Conservation (phyloP, 2,113 vertebrate species). For the Setophaga petechia region DNA sequence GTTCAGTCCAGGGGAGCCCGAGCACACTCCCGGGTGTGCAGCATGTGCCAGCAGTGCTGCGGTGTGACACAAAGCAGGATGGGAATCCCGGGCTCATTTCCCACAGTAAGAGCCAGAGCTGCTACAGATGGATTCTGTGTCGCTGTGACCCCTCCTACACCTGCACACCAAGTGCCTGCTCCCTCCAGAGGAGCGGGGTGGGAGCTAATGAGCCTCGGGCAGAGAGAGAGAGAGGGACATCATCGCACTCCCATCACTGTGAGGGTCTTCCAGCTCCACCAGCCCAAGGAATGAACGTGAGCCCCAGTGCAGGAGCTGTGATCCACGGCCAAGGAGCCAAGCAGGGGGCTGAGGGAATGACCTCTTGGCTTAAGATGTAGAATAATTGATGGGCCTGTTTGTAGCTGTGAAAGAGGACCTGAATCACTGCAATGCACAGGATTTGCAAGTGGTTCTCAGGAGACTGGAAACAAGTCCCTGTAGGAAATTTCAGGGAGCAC, state of each 20-base stretch:
- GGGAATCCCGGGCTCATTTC: neutral
- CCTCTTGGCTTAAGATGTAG: neutral
- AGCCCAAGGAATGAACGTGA: neutral
- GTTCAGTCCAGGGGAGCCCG: neutral
- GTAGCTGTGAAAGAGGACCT: neutral
- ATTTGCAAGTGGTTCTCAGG: neutral
- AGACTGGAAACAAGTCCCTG: neutral
- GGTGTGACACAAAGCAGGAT: neutral
- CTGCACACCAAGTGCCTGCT: neutral
- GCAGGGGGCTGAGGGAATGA: neutral
- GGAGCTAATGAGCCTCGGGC: neutral
- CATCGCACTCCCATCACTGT: neutral
- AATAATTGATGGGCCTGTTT: neutral
- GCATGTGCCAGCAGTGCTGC: neutral
- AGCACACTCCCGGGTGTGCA: neutral
- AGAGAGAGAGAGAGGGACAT: neutral
- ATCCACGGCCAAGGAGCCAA: neutral
- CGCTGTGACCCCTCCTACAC: neutral
- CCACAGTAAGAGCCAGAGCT: neutral
- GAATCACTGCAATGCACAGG: neutral
- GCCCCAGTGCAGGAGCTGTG: neutral
- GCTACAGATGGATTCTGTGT: neutral
- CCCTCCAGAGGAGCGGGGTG: neutral
- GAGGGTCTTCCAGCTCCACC: neutral
- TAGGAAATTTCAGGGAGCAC: neutral